Conservation (phyloP, 2,797 vertebrate genomes). For the Adelosebastes latens region DNA sequence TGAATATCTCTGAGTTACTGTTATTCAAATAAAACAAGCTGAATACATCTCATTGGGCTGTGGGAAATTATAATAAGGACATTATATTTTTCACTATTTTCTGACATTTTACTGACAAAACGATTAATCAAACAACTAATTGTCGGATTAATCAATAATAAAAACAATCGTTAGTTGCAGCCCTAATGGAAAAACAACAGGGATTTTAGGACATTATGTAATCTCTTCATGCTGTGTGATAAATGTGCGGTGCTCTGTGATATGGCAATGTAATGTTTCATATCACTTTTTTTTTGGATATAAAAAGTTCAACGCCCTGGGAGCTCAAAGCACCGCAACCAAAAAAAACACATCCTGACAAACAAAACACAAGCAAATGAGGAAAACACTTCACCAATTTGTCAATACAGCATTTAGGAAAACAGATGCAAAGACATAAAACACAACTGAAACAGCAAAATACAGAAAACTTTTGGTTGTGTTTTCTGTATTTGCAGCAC, state of each 20-base stretch:
- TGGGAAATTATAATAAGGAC: not conserved
- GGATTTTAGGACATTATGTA: not conserved
- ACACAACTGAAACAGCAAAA: not conserved
- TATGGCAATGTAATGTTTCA: not conserved
- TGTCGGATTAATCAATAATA: not conserved
- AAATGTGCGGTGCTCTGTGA: constrained; percentile 2
- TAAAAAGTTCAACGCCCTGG: not conserved
- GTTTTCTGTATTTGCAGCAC: not conserved
- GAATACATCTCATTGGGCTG: not conserved
- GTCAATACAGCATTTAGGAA: not conserved
- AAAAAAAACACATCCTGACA: not conserved
- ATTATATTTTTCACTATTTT: not conserved
- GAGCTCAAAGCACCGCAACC: not conserved
- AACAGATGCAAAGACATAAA: not conserved
- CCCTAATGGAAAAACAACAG: not conserved
- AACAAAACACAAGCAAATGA: not conserved
- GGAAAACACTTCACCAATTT: not conserved
- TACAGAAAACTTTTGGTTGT: not conserved
- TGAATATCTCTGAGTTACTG: not conserved
- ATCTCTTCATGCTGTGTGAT: not conserved
- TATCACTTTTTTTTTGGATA: not conserved
- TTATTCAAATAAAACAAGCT: not conserved
- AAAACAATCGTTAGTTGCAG: not conserved
- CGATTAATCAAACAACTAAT: not conserved
- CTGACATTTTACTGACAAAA: not conserved